Percentiles rank a stretch among this genome's conserved stretches.
These are phyloP conservation scores for Nebria ingens DNA, from an alignment of 1,140 invertebrate species.

Conservation along the genomic window DNA sequence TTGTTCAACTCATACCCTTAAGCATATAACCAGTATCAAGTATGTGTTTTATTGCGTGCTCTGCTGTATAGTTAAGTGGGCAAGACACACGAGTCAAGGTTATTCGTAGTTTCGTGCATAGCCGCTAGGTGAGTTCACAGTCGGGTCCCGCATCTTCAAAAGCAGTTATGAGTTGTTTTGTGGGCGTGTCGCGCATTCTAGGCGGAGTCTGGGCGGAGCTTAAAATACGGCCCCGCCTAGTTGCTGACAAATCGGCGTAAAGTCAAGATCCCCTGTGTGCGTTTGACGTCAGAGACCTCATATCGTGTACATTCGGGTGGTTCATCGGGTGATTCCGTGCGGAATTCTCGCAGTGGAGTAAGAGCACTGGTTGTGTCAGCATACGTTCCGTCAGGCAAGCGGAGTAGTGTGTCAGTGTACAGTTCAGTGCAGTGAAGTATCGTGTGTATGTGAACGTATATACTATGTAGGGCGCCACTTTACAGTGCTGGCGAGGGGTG, in stretches of 20 bases:
- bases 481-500: slow-evolving; percentile 4
- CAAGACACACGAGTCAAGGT: slow-evolving; percentile 12
- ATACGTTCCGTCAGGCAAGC: slow-evolving; percentile 13
- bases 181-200: slow-evolving; percentile 13
- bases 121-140: slow-evolving; percentile 22
- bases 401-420: no score
- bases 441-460: slow-evolving; percentile 4
- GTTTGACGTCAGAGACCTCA: slow-evolving; percentile 18
- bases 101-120: slow-evolving; percentile 26
- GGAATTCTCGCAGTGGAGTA: slow-evolving; percentile 25
- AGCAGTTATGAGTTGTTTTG: slow-evolving; percentile 14
- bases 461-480: slow-evolving; percentile 9
- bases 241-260: slow-evolving; percentile 25
- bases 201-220: slow-evolving; percentile 12
- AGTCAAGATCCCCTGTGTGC: slow-evolving; percentile 20
- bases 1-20: not conserved
- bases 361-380: slow-evolving; percentile 22
- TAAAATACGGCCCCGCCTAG: slow-evolving; percentile 15
- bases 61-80: not conserved
- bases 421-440: slow-evolving; percentile 7
- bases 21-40: not conserved
- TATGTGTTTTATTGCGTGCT: not conserved
- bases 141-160: slow-evolving; percentile 16
- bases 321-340: slow-evolving; percentile 19
- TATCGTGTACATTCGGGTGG: slow-evolving; percentile 14